Base-by-base conservation (phyloP, 53 echinoderm and acorn worm genomes). In the Echinometra lucunter region DNA sequence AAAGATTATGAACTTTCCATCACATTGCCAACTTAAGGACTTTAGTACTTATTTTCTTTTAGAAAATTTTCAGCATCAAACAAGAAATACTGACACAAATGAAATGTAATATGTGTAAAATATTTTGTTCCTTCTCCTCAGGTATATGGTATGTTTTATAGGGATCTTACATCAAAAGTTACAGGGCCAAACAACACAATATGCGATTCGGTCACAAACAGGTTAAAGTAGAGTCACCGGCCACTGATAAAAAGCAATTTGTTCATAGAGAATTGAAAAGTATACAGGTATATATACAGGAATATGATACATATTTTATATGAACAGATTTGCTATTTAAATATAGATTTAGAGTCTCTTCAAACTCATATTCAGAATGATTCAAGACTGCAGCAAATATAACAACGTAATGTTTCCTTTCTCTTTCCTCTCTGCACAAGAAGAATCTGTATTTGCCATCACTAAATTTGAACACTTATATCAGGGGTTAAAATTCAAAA, bases 241-340 rank as follows among this genome's bases (percentile, higher is more conserved):
- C 49, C 49, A 85, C 28, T 85, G 85, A 49, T 85, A 85, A 81
- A 85, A 85, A 78, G 78, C 42, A 49, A n/a, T 53, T 85, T 85
- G 85, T 85, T 85, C 85, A 49, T 85, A 47, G 45, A 85, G 81
- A 85, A 81, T 42, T 42, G 11, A 78, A 23, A 17, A 19, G 38
- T 78, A 78, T 78, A 78, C 21, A 78, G 38, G 4, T 40, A 78
- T 13, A 72, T 40, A 32, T 45, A 85, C 37, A 85, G 10, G 9
- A 85, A 53, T 49, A 85, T 85, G 27, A 25, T 42, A 81, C 81
- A 81, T 42, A 42, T 81, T 75, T 63, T 38, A 81, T 81, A 81
- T 81, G 42, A 42, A 81, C 81, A 81, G 19, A 81, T 18, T 44
- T 40, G 81, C 81, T 81, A 81, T 81, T 42, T 44, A 81, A 42